Percentiles rank a stretch among this genome's conserved stretches.
Evolutionary conservation across 2,113 vertebrate species (phyloP).

Genomic region (Picathartes gymnocephalus): DNA sequence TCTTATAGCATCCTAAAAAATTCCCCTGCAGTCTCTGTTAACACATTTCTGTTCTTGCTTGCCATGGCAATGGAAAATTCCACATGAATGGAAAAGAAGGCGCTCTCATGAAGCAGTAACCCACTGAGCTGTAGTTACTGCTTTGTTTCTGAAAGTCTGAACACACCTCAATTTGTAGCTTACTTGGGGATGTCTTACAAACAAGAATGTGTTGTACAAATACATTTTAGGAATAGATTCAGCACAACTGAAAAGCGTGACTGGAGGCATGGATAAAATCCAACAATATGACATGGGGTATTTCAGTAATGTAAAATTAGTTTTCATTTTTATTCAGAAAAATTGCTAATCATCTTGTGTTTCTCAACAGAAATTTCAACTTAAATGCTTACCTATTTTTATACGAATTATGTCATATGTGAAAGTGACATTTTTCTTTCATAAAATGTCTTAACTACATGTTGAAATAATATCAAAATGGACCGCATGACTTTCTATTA

Average conservation of each 20-base stretch:
- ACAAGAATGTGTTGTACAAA: not conserved
- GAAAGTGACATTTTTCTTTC: not conserved
- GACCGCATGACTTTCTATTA: not conserved
- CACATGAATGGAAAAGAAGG: not conserved
- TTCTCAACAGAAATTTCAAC: not conserved
- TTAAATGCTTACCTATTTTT: not conserved
- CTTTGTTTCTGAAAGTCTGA: not conserved
- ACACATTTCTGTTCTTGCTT: not conserved
- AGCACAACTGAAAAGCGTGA: not conserved
- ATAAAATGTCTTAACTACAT: not conserved
- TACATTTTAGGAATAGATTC: not conserved
- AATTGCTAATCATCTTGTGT: not conserved
- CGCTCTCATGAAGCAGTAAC: accelerated
- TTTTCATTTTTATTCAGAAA: not conserved
- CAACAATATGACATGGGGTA: accelerated
- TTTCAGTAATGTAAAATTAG: not conserved
- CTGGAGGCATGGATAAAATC: accelerated
- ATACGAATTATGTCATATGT: not conserved
- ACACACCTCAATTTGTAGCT: not conserved
- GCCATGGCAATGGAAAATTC: not conserved
- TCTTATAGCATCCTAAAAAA: not conserved
- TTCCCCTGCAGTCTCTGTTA: accelerated
- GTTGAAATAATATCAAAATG: not conserved
- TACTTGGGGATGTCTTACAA: not conserved
- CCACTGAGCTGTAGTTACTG: not conserved